Base-by-base conservation (phyloP, 2,797 vertebrate species). In the Pogoniulus pusillus region DNA sequence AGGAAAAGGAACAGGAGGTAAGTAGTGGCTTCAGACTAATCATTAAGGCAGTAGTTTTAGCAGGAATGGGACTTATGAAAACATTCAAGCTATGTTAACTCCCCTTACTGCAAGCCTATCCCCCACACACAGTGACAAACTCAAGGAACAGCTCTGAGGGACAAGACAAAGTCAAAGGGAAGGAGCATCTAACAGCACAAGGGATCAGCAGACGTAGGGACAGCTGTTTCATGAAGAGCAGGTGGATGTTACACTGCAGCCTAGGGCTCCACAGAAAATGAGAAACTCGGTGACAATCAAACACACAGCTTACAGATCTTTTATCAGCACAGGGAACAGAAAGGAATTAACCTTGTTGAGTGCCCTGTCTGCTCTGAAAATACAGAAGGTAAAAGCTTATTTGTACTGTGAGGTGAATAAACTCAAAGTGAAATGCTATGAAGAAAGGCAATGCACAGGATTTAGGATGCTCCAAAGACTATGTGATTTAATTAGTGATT, bases 221-320 rank as follows among this genome's bases (percentile, higher is more conserved):
- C 77, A 82, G 90, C 80, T 80, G 80, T 47, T 85, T 64, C 43
- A 30, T 2, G 14, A 65, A 53, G 55, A 91, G 91, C 89, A 93
- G 73, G 77, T 68, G 75, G 79, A 87, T 62, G 55, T 35, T 32
- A 60, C 54, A n/a, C 68, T 80, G 79, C 85, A 64, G 82, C 9
- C 85, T n/a, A 69, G 43, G 88, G 57, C 77, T 41, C 71, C 45
- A 53, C 39, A 65, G 64, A 76, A 91, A 89, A 92, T 12, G 4
- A 76, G 60, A 68, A 87, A 49, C 23, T 53, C 2, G 0, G 27
- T 72, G 75, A 34, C 76, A 68, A 57, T 11, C 63, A 41, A 58
- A 54, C 7, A 65, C 1, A 43, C 37, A 71, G 30, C 35, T 82
- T 35, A 51, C 18, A 87, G 66, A 17, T 75, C 49, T 71, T 51